Evolutionary conservation across 1,140 invertebrate species (phyloP).

Genomic region (Cotesia chilonis): DNA sequence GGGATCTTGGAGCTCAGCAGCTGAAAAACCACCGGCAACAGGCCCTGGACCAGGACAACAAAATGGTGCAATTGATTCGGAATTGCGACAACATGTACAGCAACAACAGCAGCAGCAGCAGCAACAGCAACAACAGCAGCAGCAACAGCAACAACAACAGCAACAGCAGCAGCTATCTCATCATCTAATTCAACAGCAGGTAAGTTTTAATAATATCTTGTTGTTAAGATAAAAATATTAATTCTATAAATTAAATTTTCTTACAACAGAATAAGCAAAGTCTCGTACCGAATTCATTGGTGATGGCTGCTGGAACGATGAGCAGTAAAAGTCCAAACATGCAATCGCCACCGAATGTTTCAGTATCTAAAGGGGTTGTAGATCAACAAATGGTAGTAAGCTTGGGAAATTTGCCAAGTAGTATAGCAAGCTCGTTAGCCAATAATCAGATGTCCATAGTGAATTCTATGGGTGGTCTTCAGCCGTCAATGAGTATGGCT

Average conservation of each 20-base stretch:
- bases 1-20: slow-evolving; percentile 74
- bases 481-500: slow-evolving; percentile 70
- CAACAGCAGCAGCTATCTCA: slow-evolving; percentile 71
- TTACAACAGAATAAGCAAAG: slow-evolving; percentile 74
- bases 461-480: slow-evolving; percentile 65
- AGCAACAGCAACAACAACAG: slow-evolving; percentile 57
- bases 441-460: slow-evolving; percentile 70
- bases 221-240: not conserved
- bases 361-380: slow-evolving; percentile 68
- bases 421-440: slow-evolving; percentile 68
- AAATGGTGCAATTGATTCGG: slow-evolving; percentile 73
- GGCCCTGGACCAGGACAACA: slow-evolving; percentile 80
- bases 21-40: slow-evolving; percentile 76
- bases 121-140: slow-evolving; percentile 67
- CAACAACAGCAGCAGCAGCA: slow-evolving; percentile 63
- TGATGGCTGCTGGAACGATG: slow-evolving; percentile 75
- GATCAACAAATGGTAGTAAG: slow-evolving; percentile 69
- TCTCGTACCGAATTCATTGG: slow-evolving; percentile 75
- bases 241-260: slow-evolving; percentile 2
- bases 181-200: slow-evolving; percentile 72
- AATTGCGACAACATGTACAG: slow-evolving; percentile 65
- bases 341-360: slow-evolving; percentile 82
- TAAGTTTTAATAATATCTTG: slow-evolving; percentile 35
- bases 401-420: slow-evolving; percentile 69
- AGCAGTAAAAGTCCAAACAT: slow-evolving; percentile 83